These are phyloP conservation scores for Stictonetta naevosa DNA, from an alignment of 2,113 vertebrate genomes.

Conservation along the genomic window DNA sequence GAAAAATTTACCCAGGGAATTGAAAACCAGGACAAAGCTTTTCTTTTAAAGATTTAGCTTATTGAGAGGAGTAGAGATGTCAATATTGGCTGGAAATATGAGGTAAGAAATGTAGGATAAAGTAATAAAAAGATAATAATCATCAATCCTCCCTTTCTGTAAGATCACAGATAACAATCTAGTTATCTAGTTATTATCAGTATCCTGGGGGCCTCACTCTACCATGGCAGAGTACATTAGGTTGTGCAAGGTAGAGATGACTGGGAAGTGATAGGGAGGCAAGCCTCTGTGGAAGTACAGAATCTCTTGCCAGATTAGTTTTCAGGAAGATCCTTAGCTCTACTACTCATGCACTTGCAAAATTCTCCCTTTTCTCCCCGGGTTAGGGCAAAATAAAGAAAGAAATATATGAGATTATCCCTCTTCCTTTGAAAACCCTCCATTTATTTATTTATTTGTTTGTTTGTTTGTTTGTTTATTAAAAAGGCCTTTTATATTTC, in stretches of 20 bases:
- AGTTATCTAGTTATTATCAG: neutral
- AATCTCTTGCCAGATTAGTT: neutral
- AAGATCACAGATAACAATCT: neutral
- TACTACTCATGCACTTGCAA: neutral
- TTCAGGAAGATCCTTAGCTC: neutral
- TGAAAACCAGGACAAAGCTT: neutral
- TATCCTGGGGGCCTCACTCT: neutral
- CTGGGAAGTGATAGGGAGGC: neutral
- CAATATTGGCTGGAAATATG: neutral
- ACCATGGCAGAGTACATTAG: neutral
- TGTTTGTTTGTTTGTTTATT: no score
- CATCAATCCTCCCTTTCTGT: neutral
- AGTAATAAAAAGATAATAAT: neutral
- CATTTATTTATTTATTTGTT: no score
- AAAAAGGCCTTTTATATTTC: no score
- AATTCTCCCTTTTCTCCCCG: neutral
- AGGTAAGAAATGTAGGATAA: neutral
- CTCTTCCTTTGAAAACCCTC: neutral
- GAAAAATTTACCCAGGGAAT: neutral
- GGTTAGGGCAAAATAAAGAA: neutral
- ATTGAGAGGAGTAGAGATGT: neutral
- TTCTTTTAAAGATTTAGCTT: neutral
- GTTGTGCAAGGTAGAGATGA: neutral
- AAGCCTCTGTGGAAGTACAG: neutral
- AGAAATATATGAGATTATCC: neutral